Base-by-base conservation (phyloP, 2,888 invertebrate species). In the Palloptera scutellata region DNA sequence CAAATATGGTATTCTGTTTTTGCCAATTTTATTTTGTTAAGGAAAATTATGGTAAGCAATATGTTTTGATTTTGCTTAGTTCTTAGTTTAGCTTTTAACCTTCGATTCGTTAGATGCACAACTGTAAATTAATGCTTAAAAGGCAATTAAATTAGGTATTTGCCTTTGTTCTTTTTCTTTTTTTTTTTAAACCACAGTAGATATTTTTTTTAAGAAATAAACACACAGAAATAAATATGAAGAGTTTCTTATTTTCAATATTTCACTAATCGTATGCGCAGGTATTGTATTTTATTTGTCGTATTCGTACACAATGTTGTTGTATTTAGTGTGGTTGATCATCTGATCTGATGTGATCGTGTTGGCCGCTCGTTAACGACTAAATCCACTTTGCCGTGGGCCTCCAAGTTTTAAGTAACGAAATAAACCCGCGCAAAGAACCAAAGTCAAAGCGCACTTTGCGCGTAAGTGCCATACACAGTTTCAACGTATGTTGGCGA, bases 291-390 rank as follows among this genome's bases (percentile, higher is more conserved):
- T n/a, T 48, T 48, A 48, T 45, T 45, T 45, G 13, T n/a, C 13
- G 13, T 11, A 11, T 15, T 48, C 15, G 48, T 10, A 11, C 15
- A n/a, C 40, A 20, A 20, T 8, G 13, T 55, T 53, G 41, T 42
- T 1, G 43, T 15, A 53, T 57, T 20, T 59, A 43, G 45, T 55
- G 51, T 61, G 57, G 48, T 15, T 55, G 43, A 41, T 41, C 48
- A 43, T n/a, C 41, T 48, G 62, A 58, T 64, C 43, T 80, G 81
- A 78, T 76, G 76, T 82, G 83, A 80, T 82, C 83, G 79, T 80
- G 77, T 79, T 83, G 82, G 80, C 80, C 82, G 84, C 80, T 80
- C 81, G 81, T 79, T 82, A 82, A 80, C 83, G 80, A 84, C 84
- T 84, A 82, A 83, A 80, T 81, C 81, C 79, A 73, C 75, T 73